Conservation (phyloP, 2,797 vertebrate species). For the Smutsia gigantea region DNA sequence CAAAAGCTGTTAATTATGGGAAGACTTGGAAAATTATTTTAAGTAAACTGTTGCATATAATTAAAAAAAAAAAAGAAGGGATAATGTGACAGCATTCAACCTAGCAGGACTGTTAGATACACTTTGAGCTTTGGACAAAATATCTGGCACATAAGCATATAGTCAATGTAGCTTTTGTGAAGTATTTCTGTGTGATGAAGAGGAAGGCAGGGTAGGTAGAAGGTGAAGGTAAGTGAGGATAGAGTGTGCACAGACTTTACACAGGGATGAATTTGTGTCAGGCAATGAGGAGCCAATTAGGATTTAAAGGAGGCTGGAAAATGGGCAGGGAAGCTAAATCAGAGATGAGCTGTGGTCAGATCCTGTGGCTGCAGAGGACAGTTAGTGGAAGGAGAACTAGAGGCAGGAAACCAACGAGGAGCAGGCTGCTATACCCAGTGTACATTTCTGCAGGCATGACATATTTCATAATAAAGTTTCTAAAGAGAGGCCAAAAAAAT, state of each 20-base stretch:
- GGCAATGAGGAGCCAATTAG: neutral
- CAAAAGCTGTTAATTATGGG: constrained; percentile 54
- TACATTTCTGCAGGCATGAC: neutral
- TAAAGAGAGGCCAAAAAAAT: neutral
- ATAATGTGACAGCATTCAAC: neutral
- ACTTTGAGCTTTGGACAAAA: neutral
- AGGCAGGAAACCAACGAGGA: neutral
- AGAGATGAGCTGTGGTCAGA: neutral
- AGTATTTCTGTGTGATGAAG: neutral
- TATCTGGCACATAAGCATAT: neutral
- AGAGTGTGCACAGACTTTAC: neutral
- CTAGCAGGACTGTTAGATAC: neutral
- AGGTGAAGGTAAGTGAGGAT: neutral
- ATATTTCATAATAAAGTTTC: neutral
- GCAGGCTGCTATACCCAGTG: neutral
- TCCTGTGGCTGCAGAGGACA: neutral
- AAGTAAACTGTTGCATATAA: constrained; percentile 74
- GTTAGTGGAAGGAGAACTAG: neutral
- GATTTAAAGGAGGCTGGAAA: neutral
- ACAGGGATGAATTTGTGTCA: neutral
- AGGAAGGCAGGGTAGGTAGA: neutral
- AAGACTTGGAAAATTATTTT: constrained; percentile 65
- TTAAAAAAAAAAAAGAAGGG: neutral
- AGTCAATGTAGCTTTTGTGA: neutral
- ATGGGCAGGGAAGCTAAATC: neutral